Percentiles rank a stretch among this genome's conserved stretches.
phyloP scores from a whole-genome alignment of 2,888 invertebrate species.

The Rhagonycha lutea region DNA sequence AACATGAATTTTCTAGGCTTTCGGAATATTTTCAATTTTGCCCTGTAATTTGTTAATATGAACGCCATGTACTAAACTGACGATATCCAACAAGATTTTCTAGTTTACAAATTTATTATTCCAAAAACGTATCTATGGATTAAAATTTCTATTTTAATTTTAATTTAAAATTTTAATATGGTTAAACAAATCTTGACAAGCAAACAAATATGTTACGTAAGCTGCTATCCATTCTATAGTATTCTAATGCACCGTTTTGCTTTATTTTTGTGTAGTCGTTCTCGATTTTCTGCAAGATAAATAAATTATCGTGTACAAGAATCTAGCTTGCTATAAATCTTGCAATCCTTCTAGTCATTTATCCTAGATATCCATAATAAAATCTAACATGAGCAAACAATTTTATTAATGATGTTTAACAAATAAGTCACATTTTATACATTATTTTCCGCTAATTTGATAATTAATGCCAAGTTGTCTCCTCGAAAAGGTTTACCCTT shows the following conservation, averaged over 20 bases:
- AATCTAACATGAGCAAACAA: conserved; percentile 20
- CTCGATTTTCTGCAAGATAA: conserved; percentile 22
- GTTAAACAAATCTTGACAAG: conserved; percentile 10
- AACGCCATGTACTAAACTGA: too few species aligned
- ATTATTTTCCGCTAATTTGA: background rate
- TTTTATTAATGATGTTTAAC: conserved; percentile 18
- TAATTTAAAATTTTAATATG: background rate
- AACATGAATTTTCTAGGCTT: too few species aligned
- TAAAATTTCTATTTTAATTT: background rate
- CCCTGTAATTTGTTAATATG: too few species aligned
- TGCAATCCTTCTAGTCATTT: conserved; percentile 20
- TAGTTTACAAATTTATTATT: too few species aligned
- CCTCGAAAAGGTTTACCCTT: background rate
- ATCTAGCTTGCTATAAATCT: conserved; percentile 22
- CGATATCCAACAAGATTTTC: too few species aligned
- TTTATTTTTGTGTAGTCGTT: conserved; percentile 18
- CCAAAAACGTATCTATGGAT: too few species aligned
- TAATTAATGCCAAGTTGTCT: too few species aligned
- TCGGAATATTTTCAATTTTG: too few species aligned
- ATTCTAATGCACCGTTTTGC: conserved; percentile 7
- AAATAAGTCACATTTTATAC: background rate
- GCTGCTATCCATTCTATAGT: conserved; percentile 15
- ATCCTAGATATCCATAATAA: conserved; percentile 17
- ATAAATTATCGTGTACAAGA: conserved; percentile 23
- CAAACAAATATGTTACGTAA: conserved; percentile 11